Conservation (phyloP, 2,113 vertebrate species). For the Zosterops japonicus region DNA sequence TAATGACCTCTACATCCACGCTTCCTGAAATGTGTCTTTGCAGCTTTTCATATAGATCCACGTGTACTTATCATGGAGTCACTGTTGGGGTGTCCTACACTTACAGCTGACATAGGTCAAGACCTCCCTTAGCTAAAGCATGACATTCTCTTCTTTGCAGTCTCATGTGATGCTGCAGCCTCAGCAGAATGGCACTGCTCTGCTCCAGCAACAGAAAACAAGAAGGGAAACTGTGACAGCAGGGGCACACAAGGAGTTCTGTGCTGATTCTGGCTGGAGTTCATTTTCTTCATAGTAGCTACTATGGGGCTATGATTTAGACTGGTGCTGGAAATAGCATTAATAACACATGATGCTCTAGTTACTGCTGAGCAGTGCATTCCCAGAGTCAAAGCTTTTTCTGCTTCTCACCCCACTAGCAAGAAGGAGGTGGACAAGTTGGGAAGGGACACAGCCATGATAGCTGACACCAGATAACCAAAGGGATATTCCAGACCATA, state of each 20-base stretch:
- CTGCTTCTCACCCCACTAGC: background rate
- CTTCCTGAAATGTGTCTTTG: background rate
- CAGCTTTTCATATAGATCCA: background rate
- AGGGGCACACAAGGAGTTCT: background rate
- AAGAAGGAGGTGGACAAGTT: background rate
- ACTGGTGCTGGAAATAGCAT: background rate
- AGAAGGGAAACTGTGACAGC: background rate
- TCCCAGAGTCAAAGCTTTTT: background rate
- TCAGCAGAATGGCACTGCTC: background rate
- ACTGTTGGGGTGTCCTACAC: background rate
- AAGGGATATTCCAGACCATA: background rate
- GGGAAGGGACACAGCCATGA: background rate
- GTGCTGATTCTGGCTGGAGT: background rate
- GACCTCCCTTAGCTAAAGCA: background rate
- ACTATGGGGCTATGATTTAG: background rate
- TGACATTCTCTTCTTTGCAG: background rate
- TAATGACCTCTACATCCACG: background rate
- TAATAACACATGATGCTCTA: background rate
- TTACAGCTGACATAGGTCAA: rapidly evolving
- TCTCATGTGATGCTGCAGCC: background rate
- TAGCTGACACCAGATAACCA: background rate
- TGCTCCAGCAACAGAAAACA: background rate
- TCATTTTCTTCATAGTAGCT: background rate
- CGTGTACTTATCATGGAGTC: rapidly evolving
- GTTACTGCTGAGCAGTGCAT: background rate